Base-by-base conservation (phyloP, 2,113 vertebrate genomes). In the Caracal caracal region DNA sequence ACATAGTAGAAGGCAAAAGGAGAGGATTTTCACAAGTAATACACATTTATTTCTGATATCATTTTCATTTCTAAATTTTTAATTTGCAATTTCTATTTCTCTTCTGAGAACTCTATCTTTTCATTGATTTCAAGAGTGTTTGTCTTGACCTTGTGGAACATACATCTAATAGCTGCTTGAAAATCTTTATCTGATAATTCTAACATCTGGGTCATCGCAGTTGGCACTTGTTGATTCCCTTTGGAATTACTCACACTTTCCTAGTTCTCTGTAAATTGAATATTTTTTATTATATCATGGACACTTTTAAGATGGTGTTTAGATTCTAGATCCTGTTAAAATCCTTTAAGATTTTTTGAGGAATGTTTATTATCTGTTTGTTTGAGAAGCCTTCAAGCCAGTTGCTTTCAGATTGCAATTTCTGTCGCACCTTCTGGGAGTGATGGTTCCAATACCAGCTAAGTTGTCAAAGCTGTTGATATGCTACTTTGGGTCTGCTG, bases 1-100 rank as follows among this genome's bases (percentile, higher is more conserved):
- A 24, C 20, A 30, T 0, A 83, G 59, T 15, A 49, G 65, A 84
- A 93, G 28, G 8, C 1, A 61, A 33, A 49, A 19, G 33, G 49
- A 68, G n/a, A 35, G 2, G 22, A 73, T 71, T 73, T 37, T 84
- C n/a, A 51, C 9, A 17, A 70, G 19, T 20, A 68, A n/a, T 56
- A 81, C 84, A 51, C 17, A 61, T 85, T 26, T 73, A 76, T 71
- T 91, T 85, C 79, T 61, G 12, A 40, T 68, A 61, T 43, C 75
- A 71, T 51, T 81, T 82, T 70, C 5, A 10, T 15, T 82, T 70
- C 4, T 81, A 49, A 68, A 20, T 19, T 80, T 90, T 85, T 79
- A 35, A 73, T 35, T 96, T 84, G 26, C 22, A 84, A 40, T 91
- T 88, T 80, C 65, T 73, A 28, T 26, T 86, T 84, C 65, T 93